Percentiles rank a stretch among this genome's conserved stretches.
phyloP scores from a whole-genome alignment of 2,113 vertebrate species.

The Athene cunicularia region DNA sequence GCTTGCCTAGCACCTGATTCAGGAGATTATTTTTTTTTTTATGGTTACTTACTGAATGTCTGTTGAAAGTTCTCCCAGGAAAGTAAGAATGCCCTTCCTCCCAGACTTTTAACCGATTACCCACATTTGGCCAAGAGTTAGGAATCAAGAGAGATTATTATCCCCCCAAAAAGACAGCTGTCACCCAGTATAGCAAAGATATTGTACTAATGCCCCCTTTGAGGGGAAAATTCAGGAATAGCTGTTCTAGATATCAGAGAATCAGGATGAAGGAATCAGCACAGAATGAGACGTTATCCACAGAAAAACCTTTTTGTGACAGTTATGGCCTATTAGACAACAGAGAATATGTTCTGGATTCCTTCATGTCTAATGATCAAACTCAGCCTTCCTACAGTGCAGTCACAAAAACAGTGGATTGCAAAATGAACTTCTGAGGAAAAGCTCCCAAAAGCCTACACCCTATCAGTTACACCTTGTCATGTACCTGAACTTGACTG shows the following conservation, averaged over 20 bases:
- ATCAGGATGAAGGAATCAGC: not conserved
- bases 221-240: not conserved
- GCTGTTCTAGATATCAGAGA: not conserved
- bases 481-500: not conserved
- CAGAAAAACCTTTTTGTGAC: not conserved
- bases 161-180: not conserved
- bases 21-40: not conserved
- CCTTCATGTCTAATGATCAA: not conserved
- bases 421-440: not conserved
- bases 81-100: not conserved
- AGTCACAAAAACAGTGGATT: not conserved
- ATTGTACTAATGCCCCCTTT: not conserved
- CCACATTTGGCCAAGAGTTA: not conserved
- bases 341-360: not conserved
- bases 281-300: not conserved
- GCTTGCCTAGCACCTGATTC: not conserved
- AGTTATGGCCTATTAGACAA: not conserved
- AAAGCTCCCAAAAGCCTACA: not conserved
- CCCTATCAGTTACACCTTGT: accelerated
- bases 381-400: accelerated
- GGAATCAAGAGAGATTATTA: not conserved
- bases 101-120: not conserved
- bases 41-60: not conserved
- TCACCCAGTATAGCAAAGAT: not conserved
- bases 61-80: not conserved